These are phyloP conservation scores for Heteromurus nitidus DNA, from an alignment of 2,888 invertebrate genomes.

Conservation along the genomic window DNA sequence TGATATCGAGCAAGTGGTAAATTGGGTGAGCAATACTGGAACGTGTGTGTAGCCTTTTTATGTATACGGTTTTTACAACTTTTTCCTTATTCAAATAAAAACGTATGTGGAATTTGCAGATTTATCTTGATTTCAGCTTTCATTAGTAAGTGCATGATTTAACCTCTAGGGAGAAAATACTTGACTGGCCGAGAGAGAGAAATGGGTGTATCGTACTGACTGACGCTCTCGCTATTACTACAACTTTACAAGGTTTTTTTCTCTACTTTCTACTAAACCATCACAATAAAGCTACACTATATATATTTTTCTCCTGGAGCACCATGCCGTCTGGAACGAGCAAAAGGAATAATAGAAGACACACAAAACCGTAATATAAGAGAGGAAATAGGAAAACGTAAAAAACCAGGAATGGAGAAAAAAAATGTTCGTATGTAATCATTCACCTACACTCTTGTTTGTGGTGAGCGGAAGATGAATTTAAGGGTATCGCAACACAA, in stretches of 20 bases:
- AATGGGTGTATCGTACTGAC: no score
- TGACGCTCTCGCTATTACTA: no score
- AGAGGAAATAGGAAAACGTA: conserved; percentile 5
- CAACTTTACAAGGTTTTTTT: no score
- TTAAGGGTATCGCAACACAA: conserved; percentile 43
- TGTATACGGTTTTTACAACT: conserved; percentile 26
- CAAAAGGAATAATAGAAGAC: not conserved
- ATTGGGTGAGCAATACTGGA: conserved; percentile 41
- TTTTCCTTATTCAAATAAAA: conserved; percentile 35
- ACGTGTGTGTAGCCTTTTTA: no score
- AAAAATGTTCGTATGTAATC: not conserved
- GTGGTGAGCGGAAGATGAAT: conserved; percentile 33
- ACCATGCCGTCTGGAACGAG: no score
- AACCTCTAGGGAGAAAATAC: conserved; percentile 50
- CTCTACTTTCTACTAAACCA: not conserved
- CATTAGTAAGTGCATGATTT: conserved; percentile 52
- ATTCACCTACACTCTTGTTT: conserved; percentile 26
- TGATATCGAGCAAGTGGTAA: conserved; percentile 14
- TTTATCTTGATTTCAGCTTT: conserved; percentile 58
- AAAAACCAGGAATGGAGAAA: not conserved
- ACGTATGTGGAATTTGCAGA: conserved; percentile 45
- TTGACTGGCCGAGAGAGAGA: not conserved
- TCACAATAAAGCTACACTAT: not conserved
- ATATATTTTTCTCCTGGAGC: not conserved
- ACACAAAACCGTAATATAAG: not conserved